Evolutionary conservation across 2,797 vertebrate genomes (phyloP), one percentile per base, ranked within the genome.

Genomic region (Coregonus suidteri): DNA sequence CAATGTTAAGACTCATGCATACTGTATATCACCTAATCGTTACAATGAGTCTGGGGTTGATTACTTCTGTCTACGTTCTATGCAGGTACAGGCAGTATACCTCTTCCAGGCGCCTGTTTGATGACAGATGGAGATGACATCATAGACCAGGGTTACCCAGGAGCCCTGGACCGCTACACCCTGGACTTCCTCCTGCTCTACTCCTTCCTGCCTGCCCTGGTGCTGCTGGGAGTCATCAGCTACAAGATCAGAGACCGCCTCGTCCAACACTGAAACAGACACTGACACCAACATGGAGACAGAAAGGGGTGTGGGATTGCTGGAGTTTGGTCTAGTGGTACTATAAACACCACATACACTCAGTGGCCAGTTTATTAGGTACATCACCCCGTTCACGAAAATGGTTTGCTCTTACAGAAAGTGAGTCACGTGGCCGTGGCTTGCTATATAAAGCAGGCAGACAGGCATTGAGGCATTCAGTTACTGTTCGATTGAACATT

Each of bases 231-330:
- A 56, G 78, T 96, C 73, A 89, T 96, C 81, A 95, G 95, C 90
- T 99, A 96, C 91, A 97, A 96, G 94, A 91, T 98, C 83, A 94
- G 97, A 84, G 97, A 99, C 77, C 89, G 77, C 81, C 81, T 97
- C 67, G 81, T 90, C 51, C 92, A 90, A 18, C 31, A 68, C 34
- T 68, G 65, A 67, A 4, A 67, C 30, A 31, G 11, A 67, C 65
- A 25, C 64, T 3, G 30, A 35, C 9, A 67, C 64, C 11, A 1
- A 66, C 64, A 30, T 20, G 4, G 20, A 59, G n/a, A 59, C 56
- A 6, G 56, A 59, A 59, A 56, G 15, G 53, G n/a, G 14, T 59
- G 56, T n/a, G 18, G n/a, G 56, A 30, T 20, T 18, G 6, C 59
- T 20, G 41, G 11, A 13, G 41, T 47, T 3, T 11, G 20, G 59